Evolutionary conservation across 2,888 invertebrate genomes (phyloP), one percentile per base, ranked within the genome.

Genomic region (Cantharis rustica): DNA sequence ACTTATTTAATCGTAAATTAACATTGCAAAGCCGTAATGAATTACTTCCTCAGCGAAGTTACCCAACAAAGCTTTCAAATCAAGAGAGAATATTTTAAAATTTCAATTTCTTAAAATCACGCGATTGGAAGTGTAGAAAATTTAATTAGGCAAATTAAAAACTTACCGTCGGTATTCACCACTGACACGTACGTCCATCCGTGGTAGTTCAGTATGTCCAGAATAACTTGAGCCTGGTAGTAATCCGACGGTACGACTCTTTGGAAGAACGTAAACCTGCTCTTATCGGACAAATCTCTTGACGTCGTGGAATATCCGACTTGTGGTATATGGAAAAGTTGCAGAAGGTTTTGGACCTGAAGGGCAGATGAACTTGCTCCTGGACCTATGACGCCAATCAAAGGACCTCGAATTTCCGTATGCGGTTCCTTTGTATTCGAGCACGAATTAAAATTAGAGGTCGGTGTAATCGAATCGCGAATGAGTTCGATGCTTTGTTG

Each of bases 111-210:
- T 31, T 31, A 31, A 27, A 31, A 31, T 31, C 31, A 3, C 31
- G 3, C 5, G 2, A 2, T 10, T 26, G 13, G 13, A 47, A 47
- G 47, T 47, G n/a, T 2, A 47, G 5, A 47, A 47, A 47, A 47
- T n/a, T n/a, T n/a, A 47, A n/a, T 47, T 47, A 47, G 11, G n/a
- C 5, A 47, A 47, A 47, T 47, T 5, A 47, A 47, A 47, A 64
- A 86, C 90, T 90, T 85, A 93, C 94, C 95, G 85, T 94, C 93
- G 2, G 94, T 94, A 86, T 94, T 93, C 68, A 94, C 92, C 16
- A 93, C 93, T 64, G 94, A 93, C 62, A 95, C 93, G 86, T 95
- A 95, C 10, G 93, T 94, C 95, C 95, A 95, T 87, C 94, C 93
- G 87, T 92, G 92, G 77, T 90, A 89, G 77, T 89, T 89, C 68